Conservation (phyloP, 1,140 invertebrate species). For the Trachelipus rathkii region DNA sequence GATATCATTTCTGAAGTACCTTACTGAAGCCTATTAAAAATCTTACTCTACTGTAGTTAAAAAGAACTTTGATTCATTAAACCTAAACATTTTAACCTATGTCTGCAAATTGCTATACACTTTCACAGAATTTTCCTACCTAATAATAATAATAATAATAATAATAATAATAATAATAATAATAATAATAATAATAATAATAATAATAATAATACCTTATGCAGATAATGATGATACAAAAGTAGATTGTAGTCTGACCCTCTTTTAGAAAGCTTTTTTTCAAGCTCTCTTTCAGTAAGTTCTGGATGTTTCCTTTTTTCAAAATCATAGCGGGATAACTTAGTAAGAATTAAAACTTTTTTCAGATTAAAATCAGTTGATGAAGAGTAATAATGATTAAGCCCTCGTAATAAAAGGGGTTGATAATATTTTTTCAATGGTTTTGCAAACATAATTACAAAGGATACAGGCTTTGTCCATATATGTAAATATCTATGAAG, state of each 20-base stretch:
- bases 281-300: conserved; percentile 24
- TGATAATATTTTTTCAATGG: too few species aligned
- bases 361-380: conserved; percentile 14
- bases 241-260: conserved; percentile 28
- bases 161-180: too few species aligned
- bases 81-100: too few species aligned
- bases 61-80: neutral
- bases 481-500: too few species aligned
- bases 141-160: too few species aligned
- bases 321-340: conserved; percentile 31
- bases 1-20: neutral
- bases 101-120: too few species aligned
- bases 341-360: conserved; percentile 25
- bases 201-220: conserved; percentile 21
- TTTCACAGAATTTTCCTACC: too few species aligned
- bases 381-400: neutral
- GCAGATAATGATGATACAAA: conserved; percentile 30
- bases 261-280: conserved; percentile 18
- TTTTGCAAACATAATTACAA: too few species aligned
- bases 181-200: too few species aligned
- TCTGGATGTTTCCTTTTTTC: conserved; percentile 26
- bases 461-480: too few species aligned
- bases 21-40: too few species aligned
- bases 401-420: too few species aligned
- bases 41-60: neutral